These are phyloP conservation scores for Hyphantria cunea DNA, from an alignment of 1,140 invertebrate genomes.

Conservation along the genomic window DNA sequence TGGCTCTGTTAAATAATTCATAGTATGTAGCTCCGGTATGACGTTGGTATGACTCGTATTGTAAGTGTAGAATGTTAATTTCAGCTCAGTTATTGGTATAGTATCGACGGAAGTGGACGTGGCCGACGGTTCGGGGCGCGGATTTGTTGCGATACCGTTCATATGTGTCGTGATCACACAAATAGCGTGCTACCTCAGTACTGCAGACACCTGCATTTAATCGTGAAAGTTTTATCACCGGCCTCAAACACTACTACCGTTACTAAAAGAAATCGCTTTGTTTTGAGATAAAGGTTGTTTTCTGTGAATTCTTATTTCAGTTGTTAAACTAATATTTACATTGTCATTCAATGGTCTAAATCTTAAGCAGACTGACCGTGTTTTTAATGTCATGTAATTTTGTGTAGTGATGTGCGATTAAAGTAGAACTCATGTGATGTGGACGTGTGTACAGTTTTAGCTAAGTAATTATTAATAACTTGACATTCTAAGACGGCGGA, in stretches of 20 bases:
- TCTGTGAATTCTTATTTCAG: constrained; percentile 34
- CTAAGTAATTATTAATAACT: too few relatives aligned
- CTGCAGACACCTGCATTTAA: constrained; percentile 64
- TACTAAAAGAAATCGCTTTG: constrained; percentile 68
- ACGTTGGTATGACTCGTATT: constrained; percentile 14
- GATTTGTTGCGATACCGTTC: constrained; percentile 35
- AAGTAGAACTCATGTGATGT: constrained; percentile 3
- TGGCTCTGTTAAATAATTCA: constrained; percentile 15
- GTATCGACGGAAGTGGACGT: constrained; percentile 59
- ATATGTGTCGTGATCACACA: constrained; percentile 43
- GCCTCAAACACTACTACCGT: constrained; percentile 72
- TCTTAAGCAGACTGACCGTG: not conserved
- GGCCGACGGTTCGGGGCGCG: constrained; percentile 26
- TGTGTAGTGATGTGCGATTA: not conserved
- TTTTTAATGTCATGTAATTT: not conserved
- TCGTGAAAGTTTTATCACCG: constrained; percentile 77
- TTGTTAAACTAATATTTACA: constrained; percentile 30
- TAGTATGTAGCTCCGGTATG: constrained; percentile 23
- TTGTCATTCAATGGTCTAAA: constrained; percentile 24
- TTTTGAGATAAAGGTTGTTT: constrained; percentile 44
- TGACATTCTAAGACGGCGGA: too few relatives aligned
- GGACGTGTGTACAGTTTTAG: not conserved
- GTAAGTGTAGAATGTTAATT: constrained; percentile 32
- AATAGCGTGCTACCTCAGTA: constrained; percentile 49
- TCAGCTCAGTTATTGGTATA: constrained; percentile 51